Evolutionary conservation across 2,888 invertebrate genomes (phyloP).

Genomic region (Leptogaster cylindrica): DNA sequence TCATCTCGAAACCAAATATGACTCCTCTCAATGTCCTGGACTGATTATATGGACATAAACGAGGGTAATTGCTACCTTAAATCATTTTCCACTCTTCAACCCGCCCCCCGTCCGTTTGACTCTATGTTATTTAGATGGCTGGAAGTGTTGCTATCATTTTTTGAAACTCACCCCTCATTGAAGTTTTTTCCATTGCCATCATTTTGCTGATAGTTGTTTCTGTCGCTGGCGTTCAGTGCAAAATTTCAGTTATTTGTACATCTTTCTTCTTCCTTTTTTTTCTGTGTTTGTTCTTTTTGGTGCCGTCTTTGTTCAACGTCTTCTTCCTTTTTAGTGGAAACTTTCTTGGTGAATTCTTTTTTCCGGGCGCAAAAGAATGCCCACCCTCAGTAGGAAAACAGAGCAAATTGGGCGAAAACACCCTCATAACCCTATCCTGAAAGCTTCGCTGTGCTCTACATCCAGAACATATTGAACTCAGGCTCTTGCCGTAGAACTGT

Average conservation of each 20-base stretch:
- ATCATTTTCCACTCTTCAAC: not conserved
- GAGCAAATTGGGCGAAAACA: constrained; percentile 33
- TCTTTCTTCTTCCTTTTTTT: not conserved
- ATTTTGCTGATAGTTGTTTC: constrained; percentile 1
- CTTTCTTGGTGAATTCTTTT: not conserved
- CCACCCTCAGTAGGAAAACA: not conserved
- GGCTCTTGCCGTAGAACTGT: constrained; percentile 11
- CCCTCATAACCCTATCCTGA: constrained; percentile 14
- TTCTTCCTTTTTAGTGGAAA: not conserved
- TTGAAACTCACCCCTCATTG: not conserved
- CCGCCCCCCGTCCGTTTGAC: not conserved
- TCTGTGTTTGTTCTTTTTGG: no score
- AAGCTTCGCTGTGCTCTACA: constrained; percentile 29
- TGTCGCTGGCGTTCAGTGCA: constrained; percentile 16
- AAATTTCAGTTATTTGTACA: not conserved
- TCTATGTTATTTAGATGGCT: not conserved
- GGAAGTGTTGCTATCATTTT: not conserved
- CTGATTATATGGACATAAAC: constrained; percentile 17
- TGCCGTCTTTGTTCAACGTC: no score
- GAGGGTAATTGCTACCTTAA: constrained; percentile 17
- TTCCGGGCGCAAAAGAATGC: constrained; percentile 8
- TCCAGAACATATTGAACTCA: constrained; percentile 33
- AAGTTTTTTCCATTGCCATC: constrained; percentile 4
- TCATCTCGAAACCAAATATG: constrained; percentile 12
- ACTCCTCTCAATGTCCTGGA: constrained; percentile 1